These are phyloP conservation scores for Styela clava DNA, from an alignment of 23 tunicate species.

Conservation along the genomic window DNA sequence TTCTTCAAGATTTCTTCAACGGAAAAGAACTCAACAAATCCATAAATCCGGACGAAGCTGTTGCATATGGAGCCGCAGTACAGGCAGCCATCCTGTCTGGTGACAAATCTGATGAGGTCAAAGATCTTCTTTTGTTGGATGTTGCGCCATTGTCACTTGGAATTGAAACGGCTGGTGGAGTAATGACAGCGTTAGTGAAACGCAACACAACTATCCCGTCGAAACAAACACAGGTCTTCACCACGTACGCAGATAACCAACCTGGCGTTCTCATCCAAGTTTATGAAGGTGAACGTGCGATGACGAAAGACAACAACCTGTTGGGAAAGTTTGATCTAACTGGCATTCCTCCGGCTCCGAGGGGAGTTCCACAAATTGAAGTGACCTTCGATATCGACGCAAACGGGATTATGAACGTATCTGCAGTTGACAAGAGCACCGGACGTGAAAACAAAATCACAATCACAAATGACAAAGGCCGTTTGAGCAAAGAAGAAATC, in stretches of 20 bases:
- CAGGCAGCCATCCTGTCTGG: slow-evolving; percentile 92
- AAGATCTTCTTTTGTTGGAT: slow-evolving; percentile 53
- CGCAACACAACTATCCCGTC: slow-evolving; percentile 54
- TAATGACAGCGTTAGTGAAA: slow-evolving; percentile 62
- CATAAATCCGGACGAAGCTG: slow-evolving; percentile 98
- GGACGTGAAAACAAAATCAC: slow-evolving; percentile 34
- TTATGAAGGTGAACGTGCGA: slow-evolving; percentile 40
- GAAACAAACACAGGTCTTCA: slow-evolving; percentile 49
- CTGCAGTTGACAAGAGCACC: slow-evolving; percentile 35
- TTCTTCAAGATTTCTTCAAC: slow-evolving; percentile 87
- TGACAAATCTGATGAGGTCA: slow-evolving; percentile 33
- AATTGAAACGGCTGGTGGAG: slow-evolving; percentile 70
- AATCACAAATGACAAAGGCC: slow-evolving; percentile 48
- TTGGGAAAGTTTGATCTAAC: slow-evolving; percentile 43
- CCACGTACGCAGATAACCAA: slow-evolving; percentile 73
- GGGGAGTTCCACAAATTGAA: slow-evolving; percentile 51
- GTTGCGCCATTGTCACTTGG: slow-evolving; percentile 75
- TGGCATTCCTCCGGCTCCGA: slow-evolving; percentile 40
- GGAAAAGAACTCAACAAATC: slow-evolving; percentile 88
- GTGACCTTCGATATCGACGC: slow-evolving; percentile 39
- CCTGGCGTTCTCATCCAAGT: slow-evolving; percentile 56
- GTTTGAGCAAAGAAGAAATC: slow-evolving; percentile 43
- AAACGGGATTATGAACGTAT: slow-evolving; percentile 48
- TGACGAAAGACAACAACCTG: slow-evolving; percentile 46
- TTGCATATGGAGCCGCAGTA: slow-evolving; percentile 98